Conservation (phyloP, 2,113 vertebrate species). For the Sinocyclocheilus anshuiensis region DNA sequence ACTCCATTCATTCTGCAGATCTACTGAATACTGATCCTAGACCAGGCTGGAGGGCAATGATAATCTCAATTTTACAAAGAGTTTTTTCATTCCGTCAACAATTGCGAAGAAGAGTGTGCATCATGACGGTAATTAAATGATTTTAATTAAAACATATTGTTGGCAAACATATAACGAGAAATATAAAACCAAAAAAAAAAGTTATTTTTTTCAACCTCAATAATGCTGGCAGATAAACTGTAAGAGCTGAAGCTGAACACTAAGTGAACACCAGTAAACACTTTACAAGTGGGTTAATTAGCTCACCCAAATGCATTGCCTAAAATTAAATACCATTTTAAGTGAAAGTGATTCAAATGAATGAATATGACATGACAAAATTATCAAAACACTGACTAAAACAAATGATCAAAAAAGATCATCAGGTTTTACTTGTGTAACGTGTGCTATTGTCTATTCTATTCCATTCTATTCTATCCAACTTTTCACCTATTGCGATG, state of each 20-base stretch:
- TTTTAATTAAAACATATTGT: background rate
- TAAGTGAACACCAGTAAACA: background rate
- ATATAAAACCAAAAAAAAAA: background rate
- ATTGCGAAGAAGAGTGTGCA: background rate
- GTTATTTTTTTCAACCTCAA: background rate
- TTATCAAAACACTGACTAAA: no score
- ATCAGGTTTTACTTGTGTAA: no score
- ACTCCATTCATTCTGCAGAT: constrained; percentile 24
- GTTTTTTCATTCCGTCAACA: background rate
- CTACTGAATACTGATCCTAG: background rate
- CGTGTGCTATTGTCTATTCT: no score
- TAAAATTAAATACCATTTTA: no score
- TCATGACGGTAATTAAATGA: background rate
- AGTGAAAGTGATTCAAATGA: no score
- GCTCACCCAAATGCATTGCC: no score
- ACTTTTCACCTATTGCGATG: background rate
- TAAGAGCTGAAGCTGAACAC: no score
- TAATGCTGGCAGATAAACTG: background rate
- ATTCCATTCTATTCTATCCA: background rate
- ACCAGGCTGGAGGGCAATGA: background rate
- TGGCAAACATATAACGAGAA: background rate
- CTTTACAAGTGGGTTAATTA: background rate
- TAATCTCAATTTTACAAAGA: constrained; percentile 8
- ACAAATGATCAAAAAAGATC: no score
- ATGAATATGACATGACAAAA: background rate